phyloP scores from a whole-genome alignment of 2,888 invertebrate species.

The Hymenopus coronatus region DNA sequence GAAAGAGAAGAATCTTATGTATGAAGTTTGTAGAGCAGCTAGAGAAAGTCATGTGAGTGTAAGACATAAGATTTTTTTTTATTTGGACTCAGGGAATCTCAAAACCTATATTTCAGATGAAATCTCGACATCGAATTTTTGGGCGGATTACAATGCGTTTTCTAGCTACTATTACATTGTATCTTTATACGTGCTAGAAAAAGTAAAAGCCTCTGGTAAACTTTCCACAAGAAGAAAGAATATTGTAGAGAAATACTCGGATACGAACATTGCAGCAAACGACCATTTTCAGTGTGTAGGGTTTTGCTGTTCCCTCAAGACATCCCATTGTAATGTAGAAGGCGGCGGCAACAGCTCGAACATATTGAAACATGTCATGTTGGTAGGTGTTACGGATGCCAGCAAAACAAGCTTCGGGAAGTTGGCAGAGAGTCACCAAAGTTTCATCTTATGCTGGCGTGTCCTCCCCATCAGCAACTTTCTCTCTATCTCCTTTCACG shows the following conservation, averaged over 20 bases:
- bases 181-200: too few relatives aligned
- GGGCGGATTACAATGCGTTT: too few relatives aligned
- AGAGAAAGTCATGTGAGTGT: too few relatives aligned
- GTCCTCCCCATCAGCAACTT: neutral
- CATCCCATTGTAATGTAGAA: neutral
- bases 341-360: neutral
- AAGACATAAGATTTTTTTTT: too few relatives aligned
- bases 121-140: too few relatives aligned
- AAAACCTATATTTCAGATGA: too few relatives aligned
- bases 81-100: too few relatives aligned
- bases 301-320: neutral
- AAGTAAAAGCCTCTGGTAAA: too few relatives aligned
- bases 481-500: neutral
- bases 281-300: neutral
- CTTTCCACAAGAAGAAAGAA: neutral
- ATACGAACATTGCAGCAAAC: neutral
- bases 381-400: neutral
- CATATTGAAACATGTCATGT: conserved; percentile 11
- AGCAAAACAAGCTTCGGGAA: conserved; percentile 9
- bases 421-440: conserved; percentile 8
- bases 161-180: too few relatives aligned
- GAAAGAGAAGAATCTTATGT: too few relatives aligned
- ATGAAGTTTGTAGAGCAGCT: too few relatives aligned
- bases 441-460: neutral
- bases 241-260: too few relatives aligned